Base-by-base conservation (phyloP, 37 sponge, comb jelly and placozoan species). In the Agelas oroides region DNA sequence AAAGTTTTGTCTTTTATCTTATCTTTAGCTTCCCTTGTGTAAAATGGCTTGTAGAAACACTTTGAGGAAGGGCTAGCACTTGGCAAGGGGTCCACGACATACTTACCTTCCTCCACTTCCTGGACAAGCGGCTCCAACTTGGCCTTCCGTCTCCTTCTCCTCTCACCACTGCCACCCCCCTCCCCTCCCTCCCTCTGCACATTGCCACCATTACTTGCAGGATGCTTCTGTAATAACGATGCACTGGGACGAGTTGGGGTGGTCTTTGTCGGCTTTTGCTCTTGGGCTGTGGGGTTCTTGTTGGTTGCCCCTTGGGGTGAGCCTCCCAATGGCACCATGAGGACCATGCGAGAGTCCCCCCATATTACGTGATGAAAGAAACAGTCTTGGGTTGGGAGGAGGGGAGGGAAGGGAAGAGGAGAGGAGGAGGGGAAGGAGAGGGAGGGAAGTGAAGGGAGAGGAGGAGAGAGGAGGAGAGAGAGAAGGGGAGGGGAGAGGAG, bases 301-400 rank as follows among this genome's bases (percentile, higher is more conserved):
- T n/a, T n/a, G n/a, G n/a, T n/a, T n/a, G n/a, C n/a, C n/a, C n/a
- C n/a, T n/a, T n/a, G n/a, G n/a, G n/a, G n/a, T 46, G 46, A 12
- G 46, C 36, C 40, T 2, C 38, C 28, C 23, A 61, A 52, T 5
- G 91, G 91, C n/a, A 90, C 91, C n/a, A 90, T 21, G 34, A 91
- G 55, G 23, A 84, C 78, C 71, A 91, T 76, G 3, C 82, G 25
- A 46, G 80, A 68, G 18, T 76, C 77, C 13, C 65, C 46, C 91
- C 91, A 91, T 75, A 73, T 75, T 58, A 91, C 21, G 20, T 91
- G 91, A 55, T 91, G 91, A 33, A 86, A 54, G 70, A 75, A 85
- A 23, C 81, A 74, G 63, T 81, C 91, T 91, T 21, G 30, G n/a
- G 15, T 3, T 21, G 70, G 35, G 35, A 12, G 8, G 35, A 34